Evolutionary conservation across 2,113 vertebrate species (phyloP), one percentile per base, ranked within the genome.

Genomic region (Zapornia atra): DNA sequence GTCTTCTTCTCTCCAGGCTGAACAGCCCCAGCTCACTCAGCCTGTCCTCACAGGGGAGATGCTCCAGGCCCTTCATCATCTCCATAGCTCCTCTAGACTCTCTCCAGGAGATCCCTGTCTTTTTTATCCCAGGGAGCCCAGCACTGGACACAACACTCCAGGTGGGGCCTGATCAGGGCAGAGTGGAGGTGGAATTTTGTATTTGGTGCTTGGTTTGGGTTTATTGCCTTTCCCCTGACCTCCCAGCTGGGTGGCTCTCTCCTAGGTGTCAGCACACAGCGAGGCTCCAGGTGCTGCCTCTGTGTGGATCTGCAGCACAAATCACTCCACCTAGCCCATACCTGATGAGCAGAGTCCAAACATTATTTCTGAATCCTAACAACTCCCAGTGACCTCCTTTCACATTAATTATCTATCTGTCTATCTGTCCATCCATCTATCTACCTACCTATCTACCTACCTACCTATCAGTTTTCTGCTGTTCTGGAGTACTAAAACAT

Each of bases 181-280:
- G 42, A 15, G 42, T 42, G 42, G 42, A 42, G 42, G 40, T 10
- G 13, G 42, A 42, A 15, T 42, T 42, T 42, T 42, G 13, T 42
- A 16, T 59, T 69, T 72, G 12, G 2, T 34, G 66, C 42, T 42
- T 42, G 42, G 42, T 42, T 42, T 42, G 48, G 48, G 42, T 50
- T 40, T 34, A 6, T 1, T 4, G 15, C 3, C 8, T 18, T 86
- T 26, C 0, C 14, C 28, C 24, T 2, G 1, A 28, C 28, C 16
- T 64, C 36, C 25, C 54, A 42, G 44, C 56, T 82, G 13, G 3
- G 26, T 64, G 50, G 76, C 42, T 53, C 42, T 86, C 57, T 80
- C 26, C 34, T 31, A 68, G 33, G 10, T 5, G n/a, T 51, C 70
- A 7, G 0, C 29, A 83, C 18, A 18, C 26, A 64, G 17, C 3